phyloP scores from a whole-genome alignment of 2,113 vertebrate species.

The Coracopsis vasa region DNA sequence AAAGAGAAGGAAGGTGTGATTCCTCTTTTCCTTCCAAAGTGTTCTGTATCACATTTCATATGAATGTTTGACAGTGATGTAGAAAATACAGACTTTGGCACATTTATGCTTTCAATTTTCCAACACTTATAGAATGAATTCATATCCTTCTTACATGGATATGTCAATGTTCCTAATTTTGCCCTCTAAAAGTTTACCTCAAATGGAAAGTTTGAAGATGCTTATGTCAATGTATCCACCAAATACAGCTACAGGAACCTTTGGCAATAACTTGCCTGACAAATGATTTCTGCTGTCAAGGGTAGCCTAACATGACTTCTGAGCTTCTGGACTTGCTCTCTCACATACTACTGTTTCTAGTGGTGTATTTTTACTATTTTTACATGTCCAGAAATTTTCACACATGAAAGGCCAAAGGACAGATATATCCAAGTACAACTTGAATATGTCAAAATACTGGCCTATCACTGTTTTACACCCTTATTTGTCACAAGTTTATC shows the following conservation, averaged over 20 bases:
- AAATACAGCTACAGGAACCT: background rate
- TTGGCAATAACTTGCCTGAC: background rate
- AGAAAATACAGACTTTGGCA: background rate
- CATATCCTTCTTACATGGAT: background rate
- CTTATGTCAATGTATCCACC: background rate
- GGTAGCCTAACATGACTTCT: background rate
- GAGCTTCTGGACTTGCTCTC: background rate
- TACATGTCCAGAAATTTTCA: background rate
- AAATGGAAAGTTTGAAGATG: background rate
- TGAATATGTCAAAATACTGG: background rate
- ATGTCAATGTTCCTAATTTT: background rate
- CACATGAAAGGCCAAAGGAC: background rate
- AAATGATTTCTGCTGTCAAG: background rate
- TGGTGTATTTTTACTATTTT: background rate
- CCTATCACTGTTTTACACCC: background rate
- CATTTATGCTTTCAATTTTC: background rate
- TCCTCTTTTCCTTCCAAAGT: background rate
- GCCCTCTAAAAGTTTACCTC: background rate
- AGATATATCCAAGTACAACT: background rate
- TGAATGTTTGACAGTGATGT: background rate
- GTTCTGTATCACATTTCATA: background rate
- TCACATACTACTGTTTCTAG: background rate
- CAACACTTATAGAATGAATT: background rate
- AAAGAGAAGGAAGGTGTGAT: background rate
- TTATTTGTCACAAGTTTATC: background rate